Base-by-base conservation (phyloP, 2,113 vertebrate genomes). In the Glaucidium brasilianum region DNA sequence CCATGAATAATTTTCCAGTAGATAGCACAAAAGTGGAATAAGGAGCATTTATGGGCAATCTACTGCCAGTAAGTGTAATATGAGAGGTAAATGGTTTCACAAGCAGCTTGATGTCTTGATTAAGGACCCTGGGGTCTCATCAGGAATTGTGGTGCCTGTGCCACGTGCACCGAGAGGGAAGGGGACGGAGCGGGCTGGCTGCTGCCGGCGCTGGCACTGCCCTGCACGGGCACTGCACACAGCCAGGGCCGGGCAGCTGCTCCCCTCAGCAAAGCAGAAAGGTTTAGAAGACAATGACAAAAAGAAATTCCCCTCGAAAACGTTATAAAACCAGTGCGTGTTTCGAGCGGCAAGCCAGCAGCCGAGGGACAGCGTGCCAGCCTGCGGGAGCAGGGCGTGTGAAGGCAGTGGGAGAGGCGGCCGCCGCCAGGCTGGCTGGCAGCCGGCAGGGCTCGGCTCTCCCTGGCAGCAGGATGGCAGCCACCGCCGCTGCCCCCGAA, bases 401-500 rank as follows among this genome's bases (percentile, higher is more conserved):
- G 22, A 39, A 14, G 37, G 30, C 20, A 37, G 69, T 3, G 2
- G 6, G 53, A 47, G 21, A 35, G 26, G 60, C 10, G 25, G 15
- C 10, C 4, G 10, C 29, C 10, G 16, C 3, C 2, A 22, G 50
- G 30, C 8, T 29, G 4, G 1, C 4, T 2, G 9, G 7, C 27
- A 23, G 58, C 30, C 4, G 6, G 49, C 68, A 15, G 75, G n/a
- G 74, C 49, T 45, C 39, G 9, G 18, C 35, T 43, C 27, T 34
- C 29, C 18, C 35, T 11, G 12, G 39, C 52, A 67, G 60, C 3
- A 2, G 58, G 62, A 56, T 1, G 1, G n/a, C 68, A 66, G 58
- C 1, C 0, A 5, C 13, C 1, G 17, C 3, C 0, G 1, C 56
- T 52, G 22, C 39, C 81, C 29, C 37, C 1, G 0, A 14, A 4